Evolutionary conservation across 2,888 invertebrate genomes (phyloP), one percentile per base, ranked within the genome.

Genomic region (Embidobia sp.): DNA sequence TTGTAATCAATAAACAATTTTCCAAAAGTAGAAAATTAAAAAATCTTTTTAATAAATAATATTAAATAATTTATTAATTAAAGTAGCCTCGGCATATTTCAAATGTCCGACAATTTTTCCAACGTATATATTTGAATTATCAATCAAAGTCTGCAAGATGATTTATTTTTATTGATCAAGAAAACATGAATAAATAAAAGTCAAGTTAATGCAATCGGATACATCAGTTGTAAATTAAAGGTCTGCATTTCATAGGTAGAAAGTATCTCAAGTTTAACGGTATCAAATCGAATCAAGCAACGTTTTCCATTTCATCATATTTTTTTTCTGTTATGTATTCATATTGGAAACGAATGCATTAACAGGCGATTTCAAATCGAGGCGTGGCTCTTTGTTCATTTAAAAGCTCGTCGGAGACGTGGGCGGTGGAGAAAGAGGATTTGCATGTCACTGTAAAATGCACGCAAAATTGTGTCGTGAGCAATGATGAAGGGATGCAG

Each of bases 301-400:
- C 33, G 6, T 26, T 44, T 59, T 40, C 27, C n/a, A 1, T 26
- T 37, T 53, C 7, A 4, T 11, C 42, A 10, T 53, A 11, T 15
- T 40, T 72, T 61, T 31, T 64, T n/a, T n/a, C n/a, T n/a, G n/a
- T n/a, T n/a, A n/a, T n/a, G n/a, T 35, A 42, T 73, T 51, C 57
- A 51, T 33, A 49, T 51, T 55, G 35, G 35, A 48, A 42, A 49
- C 55, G 72, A 55, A 44, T 57, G 59, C 73, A 73, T 73, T 73
- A 73, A 73, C 57, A 27, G 40, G 37, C 59, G 44, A 72, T 48
- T 55, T 48, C 26, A 10, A 72, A 44, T 55, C 61, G 46, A 73
- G 73, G 73, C 64, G 73, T 64, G 73, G 73, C 66, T 74, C 73
- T 74, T 74, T 74, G 73, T 74, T 74, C 73, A 42, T 74, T 73